Evolutionary conservation across 1,140 invertebrate genomes (phyloP).

Genomic region (Panagrolaimus sp.): DNA sequence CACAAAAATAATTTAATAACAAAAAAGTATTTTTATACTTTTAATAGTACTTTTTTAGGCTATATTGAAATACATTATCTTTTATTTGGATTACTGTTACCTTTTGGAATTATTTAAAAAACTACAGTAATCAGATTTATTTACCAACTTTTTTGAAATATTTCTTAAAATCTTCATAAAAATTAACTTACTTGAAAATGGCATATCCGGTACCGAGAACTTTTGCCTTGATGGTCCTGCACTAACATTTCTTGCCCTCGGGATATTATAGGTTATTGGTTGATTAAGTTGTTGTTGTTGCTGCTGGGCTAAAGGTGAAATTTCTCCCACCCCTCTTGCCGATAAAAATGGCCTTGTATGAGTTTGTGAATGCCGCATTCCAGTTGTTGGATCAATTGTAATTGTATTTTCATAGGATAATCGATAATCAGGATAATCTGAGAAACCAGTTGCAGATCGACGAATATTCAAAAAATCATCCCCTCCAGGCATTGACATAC

Average conservation of each 20-base stretch:
- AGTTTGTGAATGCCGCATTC: background rate
- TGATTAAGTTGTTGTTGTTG: background rate
- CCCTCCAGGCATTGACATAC: conserved; percentile 18
- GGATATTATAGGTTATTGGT: background rate
- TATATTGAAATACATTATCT: no score
- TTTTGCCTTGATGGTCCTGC: background rate
- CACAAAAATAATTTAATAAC: background rate
- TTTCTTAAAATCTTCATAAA: no score
- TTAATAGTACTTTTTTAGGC: no score
- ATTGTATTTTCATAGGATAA: background rate
- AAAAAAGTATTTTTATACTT: no score
- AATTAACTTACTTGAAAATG: conserved; percentile 2
- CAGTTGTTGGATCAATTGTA: background rate
- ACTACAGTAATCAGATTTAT: no score
- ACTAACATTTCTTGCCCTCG: background rate
- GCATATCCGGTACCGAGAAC: background rate
- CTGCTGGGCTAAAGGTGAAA: no score
- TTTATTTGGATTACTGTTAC: no score
- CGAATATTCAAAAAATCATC: conserved; percentile 44
- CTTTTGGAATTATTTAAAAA: no score
- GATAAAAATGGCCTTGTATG: background rate
- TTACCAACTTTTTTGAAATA: no score
- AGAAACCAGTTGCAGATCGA: background rate
- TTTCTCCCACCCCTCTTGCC: no score
- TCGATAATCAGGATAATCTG: background rate